phyloP scores from a whole-genome alignment of 2,113 vertebrate species.

The Piprites chloris region DNA sequence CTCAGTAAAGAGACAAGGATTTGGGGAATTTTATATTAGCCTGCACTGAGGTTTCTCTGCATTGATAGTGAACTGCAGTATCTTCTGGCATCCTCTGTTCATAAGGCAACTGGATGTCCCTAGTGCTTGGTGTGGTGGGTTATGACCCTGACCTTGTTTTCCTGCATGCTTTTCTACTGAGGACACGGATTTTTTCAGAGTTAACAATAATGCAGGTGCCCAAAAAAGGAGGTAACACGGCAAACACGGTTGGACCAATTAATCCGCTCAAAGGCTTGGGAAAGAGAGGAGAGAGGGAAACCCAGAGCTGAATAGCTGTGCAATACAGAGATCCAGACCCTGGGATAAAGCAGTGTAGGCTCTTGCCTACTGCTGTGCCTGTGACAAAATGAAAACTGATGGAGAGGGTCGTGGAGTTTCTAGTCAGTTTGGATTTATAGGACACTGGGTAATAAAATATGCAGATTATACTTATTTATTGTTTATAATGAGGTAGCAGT shows the following conservation, averaged over 20 bases:
- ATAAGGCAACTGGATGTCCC: neutral
- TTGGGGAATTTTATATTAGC: neutral
- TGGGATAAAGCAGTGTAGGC: neutral
- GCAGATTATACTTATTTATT: constrained; percentile 53
- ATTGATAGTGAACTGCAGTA: neutral
- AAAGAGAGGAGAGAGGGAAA: neutral
- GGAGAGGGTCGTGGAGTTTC: neutral
- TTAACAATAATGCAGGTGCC: neutral
- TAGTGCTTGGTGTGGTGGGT: neutral
- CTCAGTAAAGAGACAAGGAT: neutral
- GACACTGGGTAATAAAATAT: constrained; percentile 27
- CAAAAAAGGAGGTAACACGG: neutral
- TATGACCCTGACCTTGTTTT: neutral
- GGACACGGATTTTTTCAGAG: neutral
- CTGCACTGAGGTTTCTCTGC: neutral
- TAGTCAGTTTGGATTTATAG: constrained; percentile 25
- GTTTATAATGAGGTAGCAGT: constrained; percentile 45
- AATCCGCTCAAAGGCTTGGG: neutral
- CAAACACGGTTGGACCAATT: neutral
- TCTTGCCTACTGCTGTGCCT: neutral
- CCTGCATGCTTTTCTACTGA: neutral
- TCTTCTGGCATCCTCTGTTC: neutral
- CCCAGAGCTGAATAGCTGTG: neutral
- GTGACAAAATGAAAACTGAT: neutral
- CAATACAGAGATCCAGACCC: neutral